Conservation (phyloP, 2,113 vertebrate genomes). For the Neofelis nebulosa region DNA sequence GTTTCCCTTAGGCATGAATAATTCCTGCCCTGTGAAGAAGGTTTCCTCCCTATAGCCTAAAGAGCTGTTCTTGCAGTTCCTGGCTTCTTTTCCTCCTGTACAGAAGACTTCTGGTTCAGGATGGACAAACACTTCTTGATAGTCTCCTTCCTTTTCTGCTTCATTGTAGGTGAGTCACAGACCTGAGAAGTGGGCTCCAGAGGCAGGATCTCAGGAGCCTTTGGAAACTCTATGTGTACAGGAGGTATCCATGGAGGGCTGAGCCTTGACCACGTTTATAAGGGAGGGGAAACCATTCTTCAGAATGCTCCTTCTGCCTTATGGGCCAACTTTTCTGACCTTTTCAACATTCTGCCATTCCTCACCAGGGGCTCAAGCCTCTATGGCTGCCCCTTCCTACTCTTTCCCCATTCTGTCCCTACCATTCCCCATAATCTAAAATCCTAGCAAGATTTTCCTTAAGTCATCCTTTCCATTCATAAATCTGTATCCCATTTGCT, state of each 20-base stretch:
- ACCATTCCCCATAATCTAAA: background rate
- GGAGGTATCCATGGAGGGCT: background rate
- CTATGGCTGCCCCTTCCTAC: background rate
- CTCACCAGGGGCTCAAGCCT: background rate
- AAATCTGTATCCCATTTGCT: background rate
- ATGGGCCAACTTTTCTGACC: background rate
- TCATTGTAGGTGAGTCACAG: conserved; percentile 61
- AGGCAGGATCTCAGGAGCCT: background rate
- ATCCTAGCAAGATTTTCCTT: background rate
- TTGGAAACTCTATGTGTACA: fast-evolving
- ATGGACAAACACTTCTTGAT: conserved; percentile 48
- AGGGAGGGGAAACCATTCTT: background rate
- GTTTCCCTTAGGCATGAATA: conserved; percentile 39
- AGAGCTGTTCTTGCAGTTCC: background rate
- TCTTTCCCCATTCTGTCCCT: background rate
- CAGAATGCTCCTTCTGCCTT: background rate
- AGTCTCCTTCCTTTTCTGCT: conserved; percentile 38
- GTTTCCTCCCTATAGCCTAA: background rate
- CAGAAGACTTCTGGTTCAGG: background rate
- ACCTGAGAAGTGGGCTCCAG: background rate
- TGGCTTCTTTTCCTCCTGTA: background rate
- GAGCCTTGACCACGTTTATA: background rate
- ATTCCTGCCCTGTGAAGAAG: background rate
- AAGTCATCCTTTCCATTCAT: background rate
- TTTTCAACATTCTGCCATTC: background rate